Base-by-base conservation (phyloP, 2,113 vertebrate genomes). In the Capricornis sumatraensis region DNA sequence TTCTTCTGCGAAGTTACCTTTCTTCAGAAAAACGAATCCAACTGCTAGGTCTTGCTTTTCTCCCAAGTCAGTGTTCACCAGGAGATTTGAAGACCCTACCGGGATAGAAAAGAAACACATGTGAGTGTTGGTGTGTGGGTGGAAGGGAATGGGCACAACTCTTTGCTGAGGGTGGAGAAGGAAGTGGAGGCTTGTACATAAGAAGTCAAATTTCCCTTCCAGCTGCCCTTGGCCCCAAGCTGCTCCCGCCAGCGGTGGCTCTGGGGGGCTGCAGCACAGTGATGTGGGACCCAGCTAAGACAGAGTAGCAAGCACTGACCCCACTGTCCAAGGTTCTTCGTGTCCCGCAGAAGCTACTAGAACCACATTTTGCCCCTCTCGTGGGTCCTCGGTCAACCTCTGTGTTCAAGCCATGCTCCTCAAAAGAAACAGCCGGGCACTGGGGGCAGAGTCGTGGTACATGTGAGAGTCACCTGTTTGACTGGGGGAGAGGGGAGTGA, bases 381-480 rank as follows among this genome's bases (percentile, higher is more conserved):
- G 2, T 7, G 1, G 15, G 45, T 47, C 83, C 7, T 16, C 60
- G 8, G 52, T 62, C 53, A 33, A 55, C 58, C 12, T 36, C 45
- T 74, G 28, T 7, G 11, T 43, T 33, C 45, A 53, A 30, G 13
- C 12, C 17, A 7, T 14, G 53, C 9, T 40, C 82, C 36, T 9
- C 10, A 17, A 33, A 33, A 30, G 16, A 10, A 40, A 11, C 3
- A 11, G 36, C n/a, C 27, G 25, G 12, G 6, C 64, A 43, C 11
- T 12, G 36, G 19, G 0, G 23, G 8, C 14, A 67, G 21, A 57
- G 21, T 1, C 2, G 0, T 11, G 74, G 23, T 15, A 7, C 52
- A 4, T 11, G 64, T 64, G 30, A 82, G 7, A 45, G 7, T 21
- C 45, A 36, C 0, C 1, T 7, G 21, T 33, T 21, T 27, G 64